Evolutionary conservation across 2,113 vertebrate species (phyloP).

Genomic region (Arvicanthis niloticus): DNA sequence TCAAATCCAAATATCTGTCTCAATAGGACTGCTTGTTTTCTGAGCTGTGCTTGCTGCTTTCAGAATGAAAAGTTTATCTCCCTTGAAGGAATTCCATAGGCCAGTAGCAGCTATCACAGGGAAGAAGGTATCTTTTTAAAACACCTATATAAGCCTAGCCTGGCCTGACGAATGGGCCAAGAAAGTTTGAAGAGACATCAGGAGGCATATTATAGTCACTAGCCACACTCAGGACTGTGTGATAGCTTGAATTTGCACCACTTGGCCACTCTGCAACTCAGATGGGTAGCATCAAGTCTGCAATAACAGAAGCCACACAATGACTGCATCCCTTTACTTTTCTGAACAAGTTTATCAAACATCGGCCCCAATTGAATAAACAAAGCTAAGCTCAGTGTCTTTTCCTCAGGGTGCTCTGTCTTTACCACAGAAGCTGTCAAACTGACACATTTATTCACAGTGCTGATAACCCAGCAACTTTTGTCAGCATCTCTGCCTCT

Average conservation of each 20-base stretch:
- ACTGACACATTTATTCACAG: conserved; percentile 63
- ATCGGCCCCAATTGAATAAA: conserved; percentile 69
- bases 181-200: not conserved
- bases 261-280: not conserved
- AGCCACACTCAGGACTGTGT: not conserved
- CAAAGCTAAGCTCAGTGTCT: conserved; percentile 75
- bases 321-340: conserved; percentile 52
- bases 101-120: conserved; percentile 52
- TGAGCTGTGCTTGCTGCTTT: not conserved
- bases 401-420: conserved; percentile 69
- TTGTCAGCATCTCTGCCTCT: conserved; percentile 39
- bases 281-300: not conserved
- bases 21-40: conserved; percentile 22
- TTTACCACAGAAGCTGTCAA: conserved; percentile 66
- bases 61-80: conserved; percentile 60
- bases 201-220: not conserved
- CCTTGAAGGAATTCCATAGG: conserved; percentile 61
- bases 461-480: conserved; percentile 66
- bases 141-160: not conserved
- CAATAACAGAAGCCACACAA: not conserved
- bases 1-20: conserved; percentile 50
- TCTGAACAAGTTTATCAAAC: conserved; percentile 76
- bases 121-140: not conserved
- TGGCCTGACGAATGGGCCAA: not conserved
- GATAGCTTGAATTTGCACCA: not conserved